phyloP scores from a whole-genome alignment of 2,113 vertebrate species.

The Pterocles gutturalis region DNA sequence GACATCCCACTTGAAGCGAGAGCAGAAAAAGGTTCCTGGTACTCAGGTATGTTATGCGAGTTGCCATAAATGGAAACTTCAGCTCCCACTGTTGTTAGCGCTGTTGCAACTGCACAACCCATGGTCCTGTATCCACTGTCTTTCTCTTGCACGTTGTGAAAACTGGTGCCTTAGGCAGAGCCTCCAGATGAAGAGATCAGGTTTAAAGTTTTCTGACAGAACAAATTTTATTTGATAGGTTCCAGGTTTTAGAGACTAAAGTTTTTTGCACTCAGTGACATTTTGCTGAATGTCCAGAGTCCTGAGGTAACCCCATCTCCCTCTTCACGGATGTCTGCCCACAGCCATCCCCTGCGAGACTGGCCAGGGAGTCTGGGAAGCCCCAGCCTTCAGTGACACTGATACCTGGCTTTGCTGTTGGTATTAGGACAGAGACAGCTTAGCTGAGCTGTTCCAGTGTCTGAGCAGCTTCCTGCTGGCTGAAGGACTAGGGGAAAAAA shows the following conservation, averaged over 20 bases:
- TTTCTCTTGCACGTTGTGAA: background rate
- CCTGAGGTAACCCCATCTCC: background rate
- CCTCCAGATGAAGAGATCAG: background rate
- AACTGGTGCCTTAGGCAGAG: background rate
- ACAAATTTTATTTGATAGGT: background rate
- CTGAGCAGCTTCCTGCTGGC: constrained; percentile 29
- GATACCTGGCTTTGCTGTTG: background rate
- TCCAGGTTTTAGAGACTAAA: background rate
- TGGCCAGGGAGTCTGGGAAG: background rate
- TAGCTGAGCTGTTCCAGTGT: background rate
- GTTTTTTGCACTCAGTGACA: background rate
- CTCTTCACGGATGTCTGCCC: background rate
- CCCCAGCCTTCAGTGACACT: background rate
- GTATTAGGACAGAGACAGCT: background rate
- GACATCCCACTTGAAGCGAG: background rate
- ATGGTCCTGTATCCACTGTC: background rate
- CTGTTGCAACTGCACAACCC: rapidly evolving
- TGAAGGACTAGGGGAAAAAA: background rate
- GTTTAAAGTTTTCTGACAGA: background rate
- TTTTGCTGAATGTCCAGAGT: background rate
- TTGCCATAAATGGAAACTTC: background rate
- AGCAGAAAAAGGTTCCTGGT: background rate
- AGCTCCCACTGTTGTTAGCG: background rate
- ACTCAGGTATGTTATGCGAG: background rate
- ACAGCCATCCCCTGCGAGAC: background rate